phyloP scores from a whole-genome alignment of 2,888 invertebrate species.

The Leptinotarsa peninsularis region DNA sequence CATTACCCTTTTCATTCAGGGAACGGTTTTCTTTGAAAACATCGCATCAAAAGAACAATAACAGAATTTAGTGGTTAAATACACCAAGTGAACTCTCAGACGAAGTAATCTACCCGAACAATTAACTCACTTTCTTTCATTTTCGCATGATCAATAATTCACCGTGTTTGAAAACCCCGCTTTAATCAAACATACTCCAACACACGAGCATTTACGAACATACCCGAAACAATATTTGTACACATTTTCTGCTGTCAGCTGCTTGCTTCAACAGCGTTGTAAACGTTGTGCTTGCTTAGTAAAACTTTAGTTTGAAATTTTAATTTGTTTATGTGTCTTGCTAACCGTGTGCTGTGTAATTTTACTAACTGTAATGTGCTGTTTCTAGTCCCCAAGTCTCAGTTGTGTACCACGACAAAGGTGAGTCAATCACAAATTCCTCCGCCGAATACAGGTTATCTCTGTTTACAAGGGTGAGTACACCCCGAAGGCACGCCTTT shows the following conservation, averaged over 20 bases:
- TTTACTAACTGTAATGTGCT: constrained; percentile 53
- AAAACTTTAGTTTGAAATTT: constrained; percentile 65
- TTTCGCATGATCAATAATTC: constrained; percentile 62
- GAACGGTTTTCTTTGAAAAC: constrained; percentile 29
- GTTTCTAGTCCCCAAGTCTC: constrained; percentile 53
- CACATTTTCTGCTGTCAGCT: constrained; percentile 71
- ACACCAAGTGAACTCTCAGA: constrained; percentile 48
- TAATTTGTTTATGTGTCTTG: constrained; percentile 66
- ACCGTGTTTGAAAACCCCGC: constrained; percentile 63
- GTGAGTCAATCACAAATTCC: constrained; percentile 46
- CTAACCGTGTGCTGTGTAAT: constrained; percentile 63
- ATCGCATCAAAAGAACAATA: constrained; percentile 37
- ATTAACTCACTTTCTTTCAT: constrained; percentile 50
- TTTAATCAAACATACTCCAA: constrained; percentile 38
- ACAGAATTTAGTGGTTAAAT: constrained; percentile 37
- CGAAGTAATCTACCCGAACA: constrained; percentile 55
- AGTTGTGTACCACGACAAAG: constrained; percentile 51
- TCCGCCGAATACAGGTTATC: constrained; percentile 36
- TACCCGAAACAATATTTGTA: constrained; percentile 59
- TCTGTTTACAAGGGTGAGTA: constrained; percentile 37
- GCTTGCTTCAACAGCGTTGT: constrained; percentile 78
- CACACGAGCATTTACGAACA: constrained; percentile 42
- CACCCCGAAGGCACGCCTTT: constrained; percentile 58
- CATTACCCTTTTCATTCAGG: constrained; percentile 5
- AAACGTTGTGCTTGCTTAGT: constrained; percentile 67